Evolutionary conservation across 2,113 vertebrate species (phyloP).

Genomic region (Limanda limanda): DNA sequence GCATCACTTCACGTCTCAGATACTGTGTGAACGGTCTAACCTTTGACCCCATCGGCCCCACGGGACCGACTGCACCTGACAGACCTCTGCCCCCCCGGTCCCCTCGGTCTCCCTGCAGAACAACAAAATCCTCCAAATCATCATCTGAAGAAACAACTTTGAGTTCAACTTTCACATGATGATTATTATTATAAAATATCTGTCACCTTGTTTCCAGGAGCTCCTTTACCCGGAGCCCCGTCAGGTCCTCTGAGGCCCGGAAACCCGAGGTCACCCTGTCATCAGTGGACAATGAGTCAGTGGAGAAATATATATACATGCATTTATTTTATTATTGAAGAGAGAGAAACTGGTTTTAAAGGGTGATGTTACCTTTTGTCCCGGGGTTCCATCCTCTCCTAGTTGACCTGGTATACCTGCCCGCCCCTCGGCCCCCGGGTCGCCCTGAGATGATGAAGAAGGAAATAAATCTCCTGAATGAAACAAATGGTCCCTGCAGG

Average conservation of each 20-base stretch:
- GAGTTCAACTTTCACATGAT: not conserved
- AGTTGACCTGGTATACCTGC: constrained; percentile 72
- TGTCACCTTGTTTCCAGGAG: constrained; percentile 78
- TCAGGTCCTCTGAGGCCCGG: constrained; percentile 75
- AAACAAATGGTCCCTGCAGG: too few species aligned
- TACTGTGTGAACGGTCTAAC: constrained; percentile 1
- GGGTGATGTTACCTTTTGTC: constrained; percentile 73
- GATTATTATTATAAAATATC: too few species aligned
- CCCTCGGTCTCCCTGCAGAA: constrained; percentile 79
- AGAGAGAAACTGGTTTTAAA: not conserved
- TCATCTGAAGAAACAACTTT: not conserved
- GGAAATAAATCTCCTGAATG: too few species aligned
- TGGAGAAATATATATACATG: not conserved
- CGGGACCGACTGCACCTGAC: constrained; percentile 68
- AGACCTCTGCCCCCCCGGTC: constrained; percentile 78
- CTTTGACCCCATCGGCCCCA: constrained; percentile 77
- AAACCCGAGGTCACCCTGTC: constrained; percentile 78
- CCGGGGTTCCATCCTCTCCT: constrained; percentile 78
- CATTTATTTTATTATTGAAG: not conserved
- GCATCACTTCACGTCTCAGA: not conserved
- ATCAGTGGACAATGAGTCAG: constrained; percentile 5
- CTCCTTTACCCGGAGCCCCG: constrained; percentile 78
- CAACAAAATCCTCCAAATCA: not conserved
- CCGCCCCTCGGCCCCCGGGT: constrained; percentile 70
- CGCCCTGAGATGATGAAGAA: constrained; percentile 71